Evolutionary conservation across 1,140 invertebrate species (phyloP).

Genomic region (Drosophila dunni): DNA sequence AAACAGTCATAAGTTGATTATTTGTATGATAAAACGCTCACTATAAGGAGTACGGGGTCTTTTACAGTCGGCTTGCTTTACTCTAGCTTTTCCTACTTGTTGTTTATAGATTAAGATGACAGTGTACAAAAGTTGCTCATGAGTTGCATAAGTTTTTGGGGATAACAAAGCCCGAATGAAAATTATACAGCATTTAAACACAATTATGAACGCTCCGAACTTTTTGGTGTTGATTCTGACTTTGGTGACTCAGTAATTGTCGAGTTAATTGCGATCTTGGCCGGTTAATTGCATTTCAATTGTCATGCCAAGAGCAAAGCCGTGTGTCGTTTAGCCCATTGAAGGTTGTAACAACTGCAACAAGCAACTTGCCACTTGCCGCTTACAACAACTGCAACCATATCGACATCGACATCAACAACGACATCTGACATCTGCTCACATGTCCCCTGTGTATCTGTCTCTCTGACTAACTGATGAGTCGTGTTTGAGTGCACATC

Average conservation of each 20-base stretch:
- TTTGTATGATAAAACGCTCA: too few relatives aligned
- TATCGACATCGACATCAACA: constrained; percentile 38
- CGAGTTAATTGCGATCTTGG: constrained; percentile 71
- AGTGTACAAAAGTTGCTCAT: constrained; percentile 2
- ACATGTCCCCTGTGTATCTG: constrained; percentile 48
- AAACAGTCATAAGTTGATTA: too few relatives aligned
- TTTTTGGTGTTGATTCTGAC: constrained; percentile 30
- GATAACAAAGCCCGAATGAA: constrained; percentile 28
- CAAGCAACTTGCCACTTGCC: neutral
- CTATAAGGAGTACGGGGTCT: too few relatives aligned
- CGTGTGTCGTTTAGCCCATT: constrained; percentile 54
- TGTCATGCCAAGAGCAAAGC: constrained; percentile 68
- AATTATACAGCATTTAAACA: constrained; percentile 41
- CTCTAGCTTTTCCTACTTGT: too few relatives aligned
- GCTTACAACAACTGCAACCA: constrained; percentile 23
- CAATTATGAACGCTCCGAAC: constrained; percentile 61
- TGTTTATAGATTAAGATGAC: too few relatives aligned
- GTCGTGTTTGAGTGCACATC: constrained; percentile 58
- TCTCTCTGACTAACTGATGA: constrained; percentile 59
- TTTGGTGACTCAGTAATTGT: constrained; percentile 70
- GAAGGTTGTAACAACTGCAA: constrained; percentile 60
- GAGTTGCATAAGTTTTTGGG: constrained; percentile 36
- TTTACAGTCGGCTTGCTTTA: too few relatives aligned
- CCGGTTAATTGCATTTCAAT: constrained; percentile 81
- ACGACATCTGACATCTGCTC: constrained; percentile 54